Evolutionary conservation across 92 coral and sea anemone species (phyloP), one percentile per base, ranked within the genome.

Genomic region (Isaurus tuberculatus): DNA sequence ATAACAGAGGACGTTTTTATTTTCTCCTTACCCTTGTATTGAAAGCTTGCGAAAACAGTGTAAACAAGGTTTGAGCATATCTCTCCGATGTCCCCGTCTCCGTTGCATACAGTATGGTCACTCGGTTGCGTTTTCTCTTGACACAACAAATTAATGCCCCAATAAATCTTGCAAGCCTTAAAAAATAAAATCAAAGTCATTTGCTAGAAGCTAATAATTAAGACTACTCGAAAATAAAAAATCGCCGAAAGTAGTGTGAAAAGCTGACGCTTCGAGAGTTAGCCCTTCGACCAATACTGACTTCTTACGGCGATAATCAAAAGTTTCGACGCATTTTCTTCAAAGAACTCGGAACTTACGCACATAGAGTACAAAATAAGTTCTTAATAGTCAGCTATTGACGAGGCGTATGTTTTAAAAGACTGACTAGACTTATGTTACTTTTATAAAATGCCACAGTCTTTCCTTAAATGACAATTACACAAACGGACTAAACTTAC

Each of bases 61-160:
- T 8, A 10, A 29, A 27, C 19, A 70, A 70, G 25, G 75, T 70
- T 40, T 9, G 37, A 9, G 75, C 75, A 7, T 34, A 70, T 70
- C 30, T 70, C 75, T 70, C 33, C 2, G 75, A 70, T 26, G 75
- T 70, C 31, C 75, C 75, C 9, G 75, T 70, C 55, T 70, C 75
- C 30, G 75, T 37, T 23, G 75, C 75, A 40, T 37, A 70, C 75
- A 70, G 22, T 8, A 70, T 70, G 1, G 75, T 70, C 1, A 46
- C 34, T 11, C 32, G 26, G 19, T 70, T 26, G 26, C 75, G 75
- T 30, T 70, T 70, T 29, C 27, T 40, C 57, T 23, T 70, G 75
- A 44, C 22, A 15, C 49, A 8, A 36, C 28, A 17, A 28, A 70
- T 40, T 10, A 70, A 23, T 17, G 31, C 14, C 6, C 53, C 22